A percentile compares a stretch with the other conserved stretches of the same genome.
Evolutionary conservation across 2,797 vertebrate species (phyloP).

Genomic region (Falco biarmicus): DNA sequence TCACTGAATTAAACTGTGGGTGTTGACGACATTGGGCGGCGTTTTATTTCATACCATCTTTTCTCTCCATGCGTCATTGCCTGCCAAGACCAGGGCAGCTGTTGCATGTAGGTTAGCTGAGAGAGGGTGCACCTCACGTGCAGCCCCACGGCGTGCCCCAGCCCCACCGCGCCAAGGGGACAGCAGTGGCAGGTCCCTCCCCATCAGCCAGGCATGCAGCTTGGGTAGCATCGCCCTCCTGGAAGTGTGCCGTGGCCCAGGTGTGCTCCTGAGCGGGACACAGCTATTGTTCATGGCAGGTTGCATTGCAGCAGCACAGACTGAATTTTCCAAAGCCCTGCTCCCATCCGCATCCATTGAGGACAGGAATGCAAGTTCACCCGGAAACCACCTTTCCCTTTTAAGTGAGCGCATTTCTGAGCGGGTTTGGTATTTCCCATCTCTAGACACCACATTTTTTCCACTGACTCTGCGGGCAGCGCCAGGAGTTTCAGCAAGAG

Average conservation of each 20-base stretch:
- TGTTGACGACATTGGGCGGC: background rate
- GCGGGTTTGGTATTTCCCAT: constrained; percentile 51
- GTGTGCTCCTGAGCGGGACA: background rate
- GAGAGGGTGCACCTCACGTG: background rate
- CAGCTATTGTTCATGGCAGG: accelerated
- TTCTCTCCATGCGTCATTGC: background rate
- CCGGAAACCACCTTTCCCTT: constrained; percentile 57
- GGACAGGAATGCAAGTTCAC: constrained; percentile 36
- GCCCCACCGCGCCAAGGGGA: accelerated
- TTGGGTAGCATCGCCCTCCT: background rate
- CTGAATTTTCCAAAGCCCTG: background rate
- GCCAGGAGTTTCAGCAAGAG: constrained; percentile 31
- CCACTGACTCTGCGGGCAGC: constrained; percentile 14
- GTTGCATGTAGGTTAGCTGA: background rate
- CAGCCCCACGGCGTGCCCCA: background rate
- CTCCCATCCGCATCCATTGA: background rate
- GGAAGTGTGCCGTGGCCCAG: background rate
- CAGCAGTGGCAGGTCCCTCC: background rate
- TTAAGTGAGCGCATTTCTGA: constrained; percentile 7
- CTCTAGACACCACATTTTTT: constrained; percentile 52
- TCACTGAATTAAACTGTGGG: constrained; percentile 24
- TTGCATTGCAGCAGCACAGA: background rate
- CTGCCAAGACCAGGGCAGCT: background rate
- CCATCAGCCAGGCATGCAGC: background rate
- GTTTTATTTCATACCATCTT: constrained; percentile 29